Evolutionary conservation across 1,140 invertebrate genomes (phyloP).

Genomic region (Calliopsis andreniformis): DNA sequence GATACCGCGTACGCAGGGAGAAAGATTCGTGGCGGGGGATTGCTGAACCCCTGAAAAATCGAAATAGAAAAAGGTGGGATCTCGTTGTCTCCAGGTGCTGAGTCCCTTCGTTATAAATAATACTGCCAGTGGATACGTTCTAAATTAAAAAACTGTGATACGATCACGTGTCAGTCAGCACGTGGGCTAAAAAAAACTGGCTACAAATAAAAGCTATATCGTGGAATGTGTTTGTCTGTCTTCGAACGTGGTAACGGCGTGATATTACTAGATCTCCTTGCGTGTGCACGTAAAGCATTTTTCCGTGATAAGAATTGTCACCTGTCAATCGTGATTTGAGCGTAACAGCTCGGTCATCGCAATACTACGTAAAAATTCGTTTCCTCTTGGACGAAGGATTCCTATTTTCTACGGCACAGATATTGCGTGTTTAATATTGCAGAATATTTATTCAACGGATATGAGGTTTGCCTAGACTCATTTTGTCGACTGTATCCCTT

Average conservation of each 20-base stretch:
- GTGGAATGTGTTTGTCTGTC: constrained; percentile 48
- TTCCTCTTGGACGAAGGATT: no score
- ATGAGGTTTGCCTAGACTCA: no score
- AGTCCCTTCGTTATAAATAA: constrained; percentile 21
- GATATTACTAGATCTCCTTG: constrained; percentile 11
- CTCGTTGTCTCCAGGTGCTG: background rate
- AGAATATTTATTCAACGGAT: no score
- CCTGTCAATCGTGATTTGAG: background rate
- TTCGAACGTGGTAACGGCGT: constrained; percentile 34
- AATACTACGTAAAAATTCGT: no score
- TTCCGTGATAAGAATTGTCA: background rate
- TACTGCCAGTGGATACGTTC: constrained; percentile 8
- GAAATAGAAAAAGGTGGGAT: background rate
- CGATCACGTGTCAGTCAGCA: constrained; percentile 14
- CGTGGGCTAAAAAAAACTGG: background rate
- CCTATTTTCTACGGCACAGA: no score
- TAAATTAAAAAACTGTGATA: constrained; percentile 27
- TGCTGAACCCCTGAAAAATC: background rate
- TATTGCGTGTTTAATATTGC: no score
- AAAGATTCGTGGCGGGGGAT: background rate
- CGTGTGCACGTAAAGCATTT: constrained; percentile 5
- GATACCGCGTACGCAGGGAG: background rate
- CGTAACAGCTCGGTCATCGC: background rate
- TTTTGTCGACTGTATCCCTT: no score
- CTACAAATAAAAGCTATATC: constrained; percentile 26